Conservation (phyloP, 2,797 vertebrate species). For the Merluccius polli region DNA sequence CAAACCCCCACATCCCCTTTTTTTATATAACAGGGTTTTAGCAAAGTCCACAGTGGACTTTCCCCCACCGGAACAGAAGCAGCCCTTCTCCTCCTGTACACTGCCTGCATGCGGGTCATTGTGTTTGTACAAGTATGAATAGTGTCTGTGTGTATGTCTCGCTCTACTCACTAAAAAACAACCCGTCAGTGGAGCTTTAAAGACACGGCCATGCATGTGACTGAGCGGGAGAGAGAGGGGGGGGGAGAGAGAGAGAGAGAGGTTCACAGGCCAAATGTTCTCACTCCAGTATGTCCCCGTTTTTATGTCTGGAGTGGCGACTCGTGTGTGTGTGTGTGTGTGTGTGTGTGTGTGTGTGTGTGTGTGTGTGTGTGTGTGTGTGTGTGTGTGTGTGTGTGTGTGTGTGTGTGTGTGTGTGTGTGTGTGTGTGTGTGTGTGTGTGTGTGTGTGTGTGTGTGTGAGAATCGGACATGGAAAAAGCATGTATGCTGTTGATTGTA, state of each 20-base stretch:
- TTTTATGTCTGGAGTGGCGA: no score
- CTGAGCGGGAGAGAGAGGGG: no score
- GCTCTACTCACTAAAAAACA: background rate
- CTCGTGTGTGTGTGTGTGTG: slow-evolving; percentile 25
- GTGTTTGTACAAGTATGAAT: slow-evolving; percentile 8
- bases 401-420: no score
- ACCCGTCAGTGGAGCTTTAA: background rate
- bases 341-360: slow-evolving; percentile 16
- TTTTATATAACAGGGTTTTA: slow-evolving; percentile 63
- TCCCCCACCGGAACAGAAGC: slow-evolving; percentile 44
- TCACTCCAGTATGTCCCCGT: no score
- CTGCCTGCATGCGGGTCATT: slow-evolving; percentile 12
- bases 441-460: background rate
- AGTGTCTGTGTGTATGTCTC: background rate
- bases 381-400: no score
- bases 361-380: no score
- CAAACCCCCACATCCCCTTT: slow-evolving; percentile 30
- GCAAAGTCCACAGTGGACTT: slow-evolving; percentile 59
- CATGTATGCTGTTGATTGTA: background rate
- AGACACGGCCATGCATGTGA: no score
- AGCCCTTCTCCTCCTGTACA: slow-evolving; percentile 42
- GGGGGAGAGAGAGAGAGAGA: no score
- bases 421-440: no score
- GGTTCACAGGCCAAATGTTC: no score
- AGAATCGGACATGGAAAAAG: background rate